Percentiles rank a stretch among this genome's conserved stretches.
Evolutionary conservation across 1,140 invertebrate species (phyloP).

Genomic region (Drosophila kohkoa): DNA sequence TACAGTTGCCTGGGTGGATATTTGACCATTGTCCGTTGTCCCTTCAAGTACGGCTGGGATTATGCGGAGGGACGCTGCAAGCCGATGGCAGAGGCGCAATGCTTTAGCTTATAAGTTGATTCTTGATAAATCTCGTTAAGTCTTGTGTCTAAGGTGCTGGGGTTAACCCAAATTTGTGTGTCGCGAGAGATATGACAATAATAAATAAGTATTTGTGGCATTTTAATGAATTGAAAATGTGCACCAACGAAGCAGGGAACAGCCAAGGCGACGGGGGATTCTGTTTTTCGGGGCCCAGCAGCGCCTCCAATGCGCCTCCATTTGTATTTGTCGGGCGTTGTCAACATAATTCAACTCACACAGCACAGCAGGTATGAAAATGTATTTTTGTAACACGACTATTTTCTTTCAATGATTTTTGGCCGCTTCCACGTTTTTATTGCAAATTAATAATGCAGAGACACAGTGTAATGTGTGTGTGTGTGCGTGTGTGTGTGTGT

Average conservation of each 20-base stretch:
- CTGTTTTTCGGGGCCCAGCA: conserved; percentile 27
- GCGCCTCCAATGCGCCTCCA: conserved; percentile 76
- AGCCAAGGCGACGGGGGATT: not conserved
- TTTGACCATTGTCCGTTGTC: conserved; percentile 73
- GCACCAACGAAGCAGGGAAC: conserved; percentile 21
- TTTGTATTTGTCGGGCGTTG: conserved; percentile 79
- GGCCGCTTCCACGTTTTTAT: conserved; percentile 76
- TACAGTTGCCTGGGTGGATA: conserved; percentile 69
- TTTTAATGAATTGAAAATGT: conserved; percentile 75
- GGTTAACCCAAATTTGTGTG: conserved; percentile 59
- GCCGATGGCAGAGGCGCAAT: conserved; percentile 52
- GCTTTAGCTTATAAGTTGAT: conserved; percentile 45
- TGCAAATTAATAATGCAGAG: conserved; percentile 82
- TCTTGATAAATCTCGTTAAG: conserved; percentile 12
- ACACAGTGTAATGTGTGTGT: conserved; percentile 21
- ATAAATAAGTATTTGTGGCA: conserved; percentile 82
- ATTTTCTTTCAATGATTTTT: conserved; percentile 6
- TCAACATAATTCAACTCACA: conserved; percentile 78
- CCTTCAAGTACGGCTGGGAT: conserved; percentile 69
- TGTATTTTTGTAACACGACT: conserved; percentile 63
- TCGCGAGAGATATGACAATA: conserved; percentile 66
- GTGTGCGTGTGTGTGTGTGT: conserved; percentile 6
- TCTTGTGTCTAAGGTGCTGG: conserved; percentile 16
- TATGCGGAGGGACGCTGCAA: conserved; percentile 52
- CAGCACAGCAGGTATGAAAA: conserved; percentile 67